Evolutionary conservation across 2,113 vertebrate species (phyloP).

Genomic region (Anser brachyrhynchus): DNA sequence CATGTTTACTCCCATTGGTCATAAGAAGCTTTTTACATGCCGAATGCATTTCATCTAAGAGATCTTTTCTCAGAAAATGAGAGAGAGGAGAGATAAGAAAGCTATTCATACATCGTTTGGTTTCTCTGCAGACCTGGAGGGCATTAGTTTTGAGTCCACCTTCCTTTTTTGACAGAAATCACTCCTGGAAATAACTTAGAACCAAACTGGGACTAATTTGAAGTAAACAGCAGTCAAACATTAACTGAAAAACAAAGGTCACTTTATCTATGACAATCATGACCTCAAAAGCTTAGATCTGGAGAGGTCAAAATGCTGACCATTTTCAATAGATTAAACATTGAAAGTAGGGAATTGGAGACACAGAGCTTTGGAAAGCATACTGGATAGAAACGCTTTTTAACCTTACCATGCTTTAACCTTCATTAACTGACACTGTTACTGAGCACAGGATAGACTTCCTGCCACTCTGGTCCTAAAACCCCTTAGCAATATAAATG

Average conservation of each 20-base stretch:
- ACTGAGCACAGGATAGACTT: background rate
- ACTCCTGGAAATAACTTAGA: background rate
- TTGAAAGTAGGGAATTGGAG: background rate
- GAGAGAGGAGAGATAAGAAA: background rate
- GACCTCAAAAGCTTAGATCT: background rate
- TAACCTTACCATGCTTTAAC: background rate
- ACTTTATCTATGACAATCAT: rapidly evolving
- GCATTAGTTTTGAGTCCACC: background rate
- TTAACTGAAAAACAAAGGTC: background rate
- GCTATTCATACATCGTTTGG: background rate
- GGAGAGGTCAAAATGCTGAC: background rate
- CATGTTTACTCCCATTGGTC: slow-evolving; percentile 55
- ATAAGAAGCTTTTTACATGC: slow-evolving; percentile 17
- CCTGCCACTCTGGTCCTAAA: background rate
- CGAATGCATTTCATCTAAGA: background rate
- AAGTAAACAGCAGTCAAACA: background rate
- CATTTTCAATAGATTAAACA: background rate
- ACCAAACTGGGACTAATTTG: background rate
- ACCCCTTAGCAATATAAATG: background rate
- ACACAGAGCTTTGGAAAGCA: background rate
- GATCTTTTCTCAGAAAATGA: background rate
- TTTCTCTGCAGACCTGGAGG: background rate
- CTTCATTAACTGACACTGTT: background rate
- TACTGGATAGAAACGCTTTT: background rate
- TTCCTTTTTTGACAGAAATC: background rate